These are phyloP conservation scores for Holothuria leucospilota DNA, from an alignment of 53 echinoderm and acorn worm species.

Conservation along the genomic window DNA sequence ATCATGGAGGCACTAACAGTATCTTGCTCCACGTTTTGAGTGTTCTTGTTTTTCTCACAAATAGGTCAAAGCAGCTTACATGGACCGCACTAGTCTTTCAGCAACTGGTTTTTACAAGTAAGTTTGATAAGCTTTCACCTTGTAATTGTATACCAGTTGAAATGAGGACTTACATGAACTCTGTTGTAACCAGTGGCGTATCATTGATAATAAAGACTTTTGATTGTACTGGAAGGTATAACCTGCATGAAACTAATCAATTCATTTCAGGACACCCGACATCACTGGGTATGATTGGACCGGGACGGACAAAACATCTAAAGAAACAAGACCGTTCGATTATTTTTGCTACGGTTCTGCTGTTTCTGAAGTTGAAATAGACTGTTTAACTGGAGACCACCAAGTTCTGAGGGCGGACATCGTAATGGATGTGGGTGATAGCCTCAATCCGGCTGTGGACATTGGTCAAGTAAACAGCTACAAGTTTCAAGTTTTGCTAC, in stretches of 20 bases:
- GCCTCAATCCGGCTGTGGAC: conserved; percentile 90
- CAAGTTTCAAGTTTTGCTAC: no score
- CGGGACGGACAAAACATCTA: conserved; percentile 3
- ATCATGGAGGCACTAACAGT: no score
- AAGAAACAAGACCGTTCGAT: conserved; percentile 66
- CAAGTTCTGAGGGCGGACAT: conserved; percentile 73
- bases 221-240: no score
- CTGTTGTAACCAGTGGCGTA: no score
- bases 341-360: conserved; percentile 71
- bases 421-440: conserved; percentile 89
- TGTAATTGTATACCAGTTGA: no score
- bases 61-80: conserved; percentile 77
- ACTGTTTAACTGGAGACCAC: conserved; percentile 89
- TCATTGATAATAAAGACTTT: no score
- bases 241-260: no score
- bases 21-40: no score
- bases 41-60: background rate
- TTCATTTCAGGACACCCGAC: no score
- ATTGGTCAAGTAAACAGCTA: conserved; percentile 77
- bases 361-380: conserved; percentile 89
- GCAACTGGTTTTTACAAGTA: conserved; percentile 86
- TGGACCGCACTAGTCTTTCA: conserved; percentile 76
- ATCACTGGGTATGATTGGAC: conserved; percentile 31
- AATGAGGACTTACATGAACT: no score
- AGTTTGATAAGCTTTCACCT: background rate